These are phyloP conservation scores for Cuculus canorus DNA, from an alignment of 2,797 vertebrate species.

Conservation along the genomic window DNA sequence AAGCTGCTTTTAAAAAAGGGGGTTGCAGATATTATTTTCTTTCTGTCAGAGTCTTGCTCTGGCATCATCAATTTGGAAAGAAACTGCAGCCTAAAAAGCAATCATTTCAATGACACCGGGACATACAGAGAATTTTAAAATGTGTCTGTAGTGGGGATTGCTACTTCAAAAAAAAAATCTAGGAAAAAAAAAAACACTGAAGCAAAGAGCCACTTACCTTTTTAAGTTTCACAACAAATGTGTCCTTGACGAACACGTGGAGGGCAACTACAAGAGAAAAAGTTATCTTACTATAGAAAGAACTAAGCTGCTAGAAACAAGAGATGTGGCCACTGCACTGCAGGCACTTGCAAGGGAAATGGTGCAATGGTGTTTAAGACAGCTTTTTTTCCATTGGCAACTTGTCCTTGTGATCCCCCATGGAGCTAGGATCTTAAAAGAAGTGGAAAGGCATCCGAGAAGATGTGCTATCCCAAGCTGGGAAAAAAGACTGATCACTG, in stretches of 20 bases:
- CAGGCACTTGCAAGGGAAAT: not conserved
- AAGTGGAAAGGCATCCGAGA: not conserved
- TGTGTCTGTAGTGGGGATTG: not conserved
- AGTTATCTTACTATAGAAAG: not conserved
- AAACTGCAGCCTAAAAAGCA: not conserved
- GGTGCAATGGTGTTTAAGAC: not conserved
- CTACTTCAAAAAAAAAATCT: not conserved
- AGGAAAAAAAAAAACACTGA: not conserved
- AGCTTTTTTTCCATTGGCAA: not conserved
- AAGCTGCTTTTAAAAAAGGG: not conserved
- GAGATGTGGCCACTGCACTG: not conserved
- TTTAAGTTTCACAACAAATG: conserved; percentile 6
- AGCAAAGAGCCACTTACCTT: conserved; percentile 3
- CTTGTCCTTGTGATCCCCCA: not conserved
- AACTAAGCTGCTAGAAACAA: not conserved
- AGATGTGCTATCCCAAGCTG: not conserved
- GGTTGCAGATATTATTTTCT: not conserved
- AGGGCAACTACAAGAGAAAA: not conserved
- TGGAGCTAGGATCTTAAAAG: not conserved
- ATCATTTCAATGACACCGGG: not conserved
- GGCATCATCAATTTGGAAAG: not conserved
- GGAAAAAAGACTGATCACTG: not conserved
- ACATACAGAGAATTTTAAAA: not conserved
- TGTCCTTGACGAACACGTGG: conserved; percentile 18
- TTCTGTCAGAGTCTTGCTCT: not conserved